Conservation (phyloP, 1,140 invertebrate genomes). For the Drosophila setifemur region DNA sequence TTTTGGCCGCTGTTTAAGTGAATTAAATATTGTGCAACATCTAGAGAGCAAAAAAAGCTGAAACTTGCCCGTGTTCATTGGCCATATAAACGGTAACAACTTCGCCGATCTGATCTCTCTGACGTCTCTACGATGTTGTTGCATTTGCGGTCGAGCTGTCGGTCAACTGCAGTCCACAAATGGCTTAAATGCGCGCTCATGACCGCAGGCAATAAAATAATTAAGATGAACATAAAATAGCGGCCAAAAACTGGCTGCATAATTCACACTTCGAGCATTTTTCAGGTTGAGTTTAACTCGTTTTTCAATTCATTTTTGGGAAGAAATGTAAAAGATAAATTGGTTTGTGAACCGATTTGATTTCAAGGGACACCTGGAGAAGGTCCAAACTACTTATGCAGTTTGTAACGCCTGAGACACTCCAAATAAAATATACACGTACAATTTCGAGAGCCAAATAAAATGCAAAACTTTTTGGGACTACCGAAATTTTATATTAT, state of each 20-base stretch:
- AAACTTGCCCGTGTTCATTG: slow-evolving; percentile 71
- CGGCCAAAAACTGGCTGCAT: slow-evolving; percentile 62
- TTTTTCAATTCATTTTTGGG: too few relatives aligned
- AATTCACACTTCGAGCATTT: slow-evolving; percentile 69
- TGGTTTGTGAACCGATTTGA: too few relatives aligned
- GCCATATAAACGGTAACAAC: slow-evolving; percentile 79
- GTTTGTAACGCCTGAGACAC: too few relatives aligned
- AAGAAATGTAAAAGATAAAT: too few relatives aligned
- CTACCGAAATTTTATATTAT: too few relatives aligned
- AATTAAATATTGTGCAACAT: slow-evolving; percentile 77
- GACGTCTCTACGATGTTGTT: slow-evolving; percentile 24
- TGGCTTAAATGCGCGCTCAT: slow-evolving; percentile 76
- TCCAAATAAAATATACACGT: too few relatives aligned
- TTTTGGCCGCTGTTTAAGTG: slow-evolving; percentile 75
- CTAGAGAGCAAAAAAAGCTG: slow-evolving; percentile 17
- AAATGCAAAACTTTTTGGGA: too few relatives aligned
- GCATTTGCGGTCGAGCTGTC: slow-evolving; percentile 45
- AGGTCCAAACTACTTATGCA: too few relatives aligned
- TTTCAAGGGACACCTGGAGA: too few relatives aligned
- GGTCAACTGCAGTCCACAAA: slow-evolving; percentile 71
- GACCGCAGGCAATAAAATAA: slow-evolving; percentile 81
- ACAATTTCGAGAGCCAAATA: too few relatives aligned
- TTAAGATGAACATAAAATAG: slow-evolving; percentile 61
- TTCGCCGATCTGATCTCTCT: slow-evolving; percentile 48
- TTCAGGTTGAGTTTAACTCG: slow-evolving; percentile 26